These are phyloP conservation scores for Oreohelix idahoensis DNA, from an alignment of 1,140 invertebrate species.

Conservation along the genomic window DNA sequence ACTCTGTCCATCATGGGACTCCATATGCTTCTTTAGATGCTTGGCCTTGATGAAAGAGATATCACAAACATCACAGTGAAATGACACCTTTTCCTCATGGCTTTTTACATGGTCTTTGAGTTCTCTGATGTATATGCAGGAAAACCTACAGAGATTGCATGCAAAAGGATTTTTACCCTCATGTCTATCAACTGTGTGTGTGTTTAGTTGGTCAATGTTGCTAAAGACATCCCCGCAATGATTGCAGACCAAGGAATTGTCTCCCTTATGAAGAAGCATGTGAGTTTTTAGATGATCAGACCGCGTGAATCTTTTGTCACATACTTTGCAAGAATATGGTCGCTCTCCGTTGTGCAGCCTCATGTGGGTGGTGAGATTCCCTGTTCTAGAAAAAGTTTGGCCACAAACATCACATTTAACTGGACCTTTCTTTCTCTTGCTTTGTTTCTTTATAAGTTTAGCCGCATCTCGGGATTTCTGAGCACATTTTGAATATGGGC, in stretches of 20 bases:
- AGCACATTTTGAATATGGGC: not conserved
- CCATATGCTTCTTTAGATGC: slow-evolving; percentile 23
- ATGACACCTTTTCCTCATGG: slow-evolving; percentile 12
- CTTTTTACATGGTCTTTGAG: slow-evolving; percentile 29
- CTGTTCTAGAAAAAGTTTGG: slow-evolving; percentile 3
- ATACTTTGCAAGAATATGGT: slow-evolving; percentile 5
- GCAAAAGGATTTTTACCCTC: slow-evolving; percentile 17
- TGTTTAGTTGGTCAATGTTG: not conserved
- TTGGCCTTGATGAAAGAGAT: slow-evolving; percentile 8
- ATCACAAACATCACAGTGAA: slow-evolving; percentile 19
- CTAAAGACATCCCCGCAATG: slow-evolving; percentile 6
- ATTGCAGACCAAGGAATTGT: slow-evolving; percentile 1
- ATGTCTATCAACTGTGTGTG: not conserved
- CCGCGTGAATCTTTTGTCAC: slow-evolving; percentile 6
- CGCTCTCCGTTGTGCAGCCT: slow-evolving; percentile 5
- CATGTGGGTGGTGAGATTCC: slow-evolving; percentile 16
- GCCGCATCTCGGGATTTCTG: too few species aligned
- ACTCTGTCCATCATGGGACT: slow-evolving; percentile 21
- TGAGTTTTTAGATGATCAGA: slow-evolving; percentile 12
- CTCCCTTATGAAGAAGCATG: slow-evolving; percentile 7
- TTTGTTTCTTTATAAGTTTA: not conserved
- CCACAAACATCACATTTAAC: slow-evolving; percentile 20
- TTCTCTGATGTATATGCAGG: not conserved
- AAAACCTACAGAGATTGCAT: slow-evolving; percentile 19
- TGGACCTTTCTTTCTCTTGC: not conserved